Conservation (phyloP, 2,797 vertebrate genomes). For the Scolopax bukidnonensis region DNA sequence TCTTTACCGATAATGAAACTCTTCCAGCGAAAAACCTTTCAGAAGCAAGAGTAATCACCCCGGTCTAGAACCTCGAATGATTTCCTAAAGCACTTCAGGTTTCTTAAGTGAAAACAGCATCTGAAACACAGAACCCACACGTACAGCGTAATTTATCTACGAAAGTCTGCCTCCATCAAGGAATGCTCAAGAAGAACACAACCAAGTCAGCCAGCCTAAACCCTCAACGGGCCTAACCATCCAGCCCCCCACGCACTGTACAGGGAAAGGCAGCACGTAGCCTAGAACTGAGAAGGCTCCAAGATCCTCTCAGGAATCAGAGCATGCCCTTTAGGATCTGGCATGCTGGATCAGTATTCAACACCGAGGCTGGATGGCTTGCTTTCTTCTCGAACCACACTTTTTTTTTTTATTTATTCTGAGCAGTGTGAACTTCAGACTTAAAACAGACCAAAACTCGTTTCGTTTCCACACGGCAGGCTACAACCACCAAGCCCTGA, state of each 20-base stretch:
- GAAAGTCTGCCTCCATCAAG: not conserved
- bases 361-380: not conserved
- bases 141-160: rapidly evolving
- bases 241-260: not conserved
- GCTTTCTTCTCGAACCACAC: rapidly evolving
- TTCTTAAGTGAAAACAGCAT: not conserved
- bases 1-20: not conserved
- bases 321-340: not conserved
- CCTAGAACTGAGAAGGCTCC: not conserved
- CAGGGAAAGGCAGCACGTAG: not conserved
- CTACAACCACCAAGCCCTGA: not conserved
- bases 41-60: not conserved
- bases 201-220: not conserved
- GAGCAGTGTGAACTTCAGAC: not conserved
- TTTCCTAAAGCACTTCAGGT: not conserved
- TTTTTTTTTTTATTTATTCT: not conserved
- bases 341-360: not conserved
- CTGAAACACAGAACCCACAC: not conserved
- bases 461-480: not conserved
- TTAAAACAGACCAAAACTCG: not conserved
- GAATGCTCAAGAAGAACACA: not conserved
- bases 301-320: not conserved
- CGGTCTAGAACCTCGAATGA: not conserved
- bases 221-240: not conserved
- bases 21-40: not conserved